These are phyloP conservation scores for Nannoperca obscura DNA, from an alignment of 2,797 vertebrate species.

Conservation along the genomic window DNA sequence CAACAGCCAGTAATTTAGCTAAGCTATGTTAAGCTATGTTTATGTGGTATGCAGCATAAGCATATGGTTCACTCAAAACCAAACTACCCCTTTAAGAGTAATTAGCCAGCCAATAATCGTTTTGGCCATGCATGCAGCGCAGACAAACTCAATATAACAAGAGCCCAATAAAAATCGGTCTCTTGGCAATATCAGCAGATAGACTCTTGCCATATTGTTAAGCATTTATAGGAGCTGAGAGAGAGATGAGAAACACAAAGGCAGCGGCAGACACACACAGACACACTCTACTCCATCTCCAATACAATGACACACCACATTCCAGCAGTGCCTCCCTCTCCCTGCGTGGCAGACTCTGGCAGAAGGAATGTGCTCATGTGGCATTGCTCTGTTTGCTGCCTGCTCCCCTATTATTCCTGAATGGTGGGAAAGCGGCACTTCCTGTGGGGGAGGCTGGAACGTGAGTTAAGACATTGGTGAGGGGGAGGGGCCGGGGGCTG, in stretches of 20 bases:
- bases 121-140: background rate
- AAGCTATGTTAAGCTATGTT: background rate
- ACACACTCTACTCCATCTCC: constrained; percentile 25
- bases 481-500: constrained; percentile 35
- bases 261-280: background rate
- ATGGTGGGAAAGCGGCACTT: constrained; percentile 71
- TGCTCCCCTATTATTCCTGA: constrained; percentile 50
- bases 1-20: constrained; percentile 12
- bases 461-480: constrained; percentile 15
- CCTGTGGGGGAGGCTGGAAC: constrained; percentile 72
- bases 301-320: constrained; percentile 58
- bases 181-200: constrained; percentile 18
- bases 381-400: constrained; percentile 41
- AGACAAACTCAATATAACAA: constrained; percentile 20
- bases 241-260: constrained; percentile 36
- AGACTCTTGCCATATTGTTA: constrained; percentile 10
- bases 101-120: constrained; percentile 1
- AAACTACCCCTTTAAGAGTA: constrained; percentile 56
- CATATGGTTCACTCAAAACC: constrained; percentile 18
- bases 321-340: constrained; percentile 55
- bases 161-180: constrained; percentile 20
- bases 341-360: constrained; percentile 45
- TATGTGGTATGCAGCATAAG: constrained; percentile 4
- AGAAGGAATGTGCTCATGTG: constrained; percentile 67
- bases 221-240: background rate